phyloP scores from a whole-genome alignment of 2,888 invertebrate species.

The Nebria salina region DNA sequence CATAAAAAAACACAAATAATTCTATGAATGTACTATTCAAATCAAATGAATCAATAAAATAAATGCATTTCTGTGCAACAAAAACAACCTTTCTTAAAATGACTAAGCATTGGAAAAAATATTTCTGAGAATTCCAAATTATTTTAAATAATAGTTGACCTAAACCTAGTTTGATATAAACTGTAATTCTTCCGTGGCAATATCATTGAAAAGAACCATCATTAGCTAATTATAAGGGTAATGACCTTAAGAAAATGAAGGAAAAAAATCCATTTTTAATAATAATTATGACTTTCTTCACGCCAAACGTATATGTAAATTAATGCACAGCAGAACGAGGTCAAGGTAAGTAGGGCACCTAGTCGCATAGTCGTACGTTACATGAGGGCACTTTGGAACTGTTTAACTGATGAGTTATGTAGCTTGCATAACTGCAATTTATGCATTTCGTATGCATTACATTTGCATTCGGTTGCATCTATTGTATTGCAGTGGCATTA shows the following conservation, averaged over 20 bases:
- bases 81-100: neutral
- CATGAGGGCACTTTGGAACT: constrained; percentile 34
- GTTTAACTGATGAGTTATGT: constrained; percentile 6
- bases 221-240: neutral
- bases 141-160: constrained; percentile 6
- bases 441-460: constrained; percentile 1
- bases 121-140: constrained; percentile 6
- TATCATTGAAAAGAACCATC: constrained; percentile 5
- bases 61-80: neutral
- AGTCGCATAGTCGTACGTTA: constrained; percentile 23
- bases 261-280: neutral
- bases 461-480: neutral
- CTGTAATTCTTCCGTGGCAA: constrained; percentile 12
- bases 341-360: constrained; percentile 41
- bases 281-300: neutral
- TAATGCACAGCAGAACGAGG: constrained; percentile 13
- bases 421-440: constrained; percentile 14
- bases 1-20: no score
- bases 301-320: neutral
- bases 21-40: no score
- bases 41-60: neutral
- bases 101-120: neutral
- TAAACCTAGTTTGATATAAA: constrained; percentile 13
- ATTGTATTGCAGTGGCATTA: neutral
- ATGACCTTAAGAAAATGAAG: constrained; percentile 5